These are phyloP conservation scores for Toxotes jaculatrix DNA, from an alignment of 2,113 vertebrate genomes.

Conservation along the genomic window DNA sequence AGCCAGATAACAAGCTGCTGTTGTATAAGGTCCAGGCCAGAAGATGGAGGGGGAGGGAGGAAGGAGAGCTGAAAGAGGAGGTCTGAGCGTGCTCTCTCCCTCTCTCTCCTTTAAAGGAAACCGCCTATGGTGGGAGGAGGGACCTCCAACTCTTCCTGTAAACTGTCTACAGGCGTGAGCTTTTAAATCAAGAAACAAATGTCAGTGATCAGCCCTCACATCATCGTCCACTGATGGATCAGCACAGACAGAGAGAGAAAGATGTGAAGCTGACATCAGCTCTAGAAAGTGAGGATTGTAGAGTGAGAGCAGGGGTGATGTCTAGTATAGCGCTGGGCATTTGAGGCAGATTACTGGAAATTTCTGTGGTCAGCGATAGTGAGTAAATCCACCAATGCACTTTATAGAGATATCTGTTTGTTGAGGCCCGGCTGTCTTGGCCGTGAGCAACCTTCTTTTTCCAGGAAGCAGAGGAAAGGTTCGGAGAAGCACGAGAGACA, in stretches of 20 bases:
- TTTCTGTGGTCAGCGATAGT: conserved; percentile 72
- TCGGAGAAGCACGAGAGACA: conserved; percentile 22
- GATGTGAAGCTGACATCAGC: conserved; percentile 54
- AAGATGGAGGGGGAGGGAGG: conserved; percentile 30
- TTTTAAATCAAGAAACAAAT: conserved; percentile 81
- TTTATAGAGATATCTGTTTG: conserved; percentile 66
- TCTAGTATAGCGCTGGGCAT: conserved; percentile 59
- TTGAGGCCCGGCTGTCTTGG: conserved; percentile 19
- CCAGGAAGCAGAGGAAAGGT: conserved; percentile 26
- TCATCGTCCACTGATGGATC: conserved; percentile 67
- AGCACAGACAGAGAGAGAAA: not conserved
- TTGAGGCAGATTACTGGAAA: conserved; percentile 75
- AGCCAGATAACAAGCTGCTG: conserved; percentile 69
- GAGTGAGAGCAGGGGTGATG: conserved; percentile 44
- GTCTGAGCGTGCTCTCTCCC: conserved; percentile 2
- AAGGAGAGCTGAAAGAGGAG: conserved; percentile 9
- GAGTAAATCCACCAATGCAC: conserved; percentile 69
- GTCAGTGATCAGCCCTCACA: conserved; percentile 65
- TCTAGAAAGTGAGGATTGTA: conserved; percentile 13
- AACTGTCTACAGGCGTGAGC: conserved; percentile 67
- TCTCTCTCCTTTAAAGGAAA: conserved; percentile 76
- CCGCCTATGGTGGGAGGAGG: conserved; percentile 58
- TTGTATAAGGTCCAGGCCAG: conserved; percentile 63
- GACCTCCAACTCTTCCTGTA: conserved; percentile 71
- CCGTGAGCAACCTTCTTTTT: conserved; percentile 42